Percentiles rank a stretch among this genome's conserved stretches.
These are phyloP conservation scores for Drosophila dives DNA, from an alignment of 2,888 invertebrate species.

Conservation along the genomic window DNA sequence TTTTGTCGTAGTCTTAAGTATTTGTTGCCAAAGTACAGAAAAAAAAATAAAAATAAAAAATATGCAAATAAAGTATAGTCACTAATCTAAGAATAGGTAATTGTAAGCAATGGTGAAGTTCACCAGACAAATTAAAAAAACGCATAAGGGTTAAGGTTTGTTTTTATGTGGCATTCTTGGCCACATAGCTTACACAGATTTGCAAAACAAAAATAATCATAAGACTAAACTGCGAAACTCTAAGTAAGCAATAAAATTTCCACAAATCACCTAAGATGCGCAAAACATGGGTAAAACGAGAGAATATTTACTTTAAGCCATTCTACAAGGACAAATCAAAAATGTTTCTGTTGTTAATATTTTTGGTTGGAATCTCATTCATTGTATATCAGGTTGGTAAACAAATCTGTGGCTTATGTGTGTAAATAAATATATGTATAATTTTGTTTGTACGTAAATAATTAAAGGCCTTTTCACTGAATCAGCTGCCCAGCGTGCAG, in stretches of 20 bases:
- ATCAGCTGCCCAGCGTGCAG: constrained; percentile 83
- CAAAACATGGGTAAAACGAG: constrained; percentile 85
- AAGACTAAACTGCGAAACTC: constrained; percentile 17
- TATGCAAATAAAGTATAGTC: not conserved
- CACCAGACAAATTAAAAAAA: not conserved
- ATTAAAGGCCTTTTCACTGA: constrained; percentile 84
- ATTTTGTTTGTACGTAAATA: constrained; percentile 9
- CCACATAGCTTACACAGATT: constrained; percentile 47
- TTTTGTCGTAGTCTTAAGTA: not conserved
- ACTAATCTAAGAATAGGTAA: not conserved
- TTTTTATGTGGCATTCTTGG: constrained; percentile 35
- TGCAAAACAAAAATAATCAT: constrained; percentile 48
- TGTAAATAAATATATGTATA: constrained; percentile 10
- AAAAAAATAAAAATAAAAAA: not conserved
- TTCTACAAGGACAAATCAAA: constrained; percentile 85
- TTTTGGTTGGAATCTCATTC: constrained; percentile 83
- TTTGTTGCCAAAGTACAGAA: not conserved
- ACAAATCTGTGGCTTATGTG: not conserved
- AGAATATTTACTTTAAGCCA: constrained; percentile 84
- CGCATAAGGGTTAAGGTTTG: constrained; percentile 46
- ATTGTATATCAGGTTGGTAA: constrained; percentile 66
- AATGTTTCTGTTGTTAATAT: constrained; percentile 83
- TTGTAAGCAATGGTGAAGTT: not conserved
- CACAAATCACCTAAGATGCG: constrained; percentile 51
- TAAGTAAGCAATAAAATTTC: constrained; percentile 9